Evolutionary conservation across 2,797 vertebrate genomes (phyloP), one percentile per base, ranked within the genome.

Genomic region (Paguma larvata): DNA sequence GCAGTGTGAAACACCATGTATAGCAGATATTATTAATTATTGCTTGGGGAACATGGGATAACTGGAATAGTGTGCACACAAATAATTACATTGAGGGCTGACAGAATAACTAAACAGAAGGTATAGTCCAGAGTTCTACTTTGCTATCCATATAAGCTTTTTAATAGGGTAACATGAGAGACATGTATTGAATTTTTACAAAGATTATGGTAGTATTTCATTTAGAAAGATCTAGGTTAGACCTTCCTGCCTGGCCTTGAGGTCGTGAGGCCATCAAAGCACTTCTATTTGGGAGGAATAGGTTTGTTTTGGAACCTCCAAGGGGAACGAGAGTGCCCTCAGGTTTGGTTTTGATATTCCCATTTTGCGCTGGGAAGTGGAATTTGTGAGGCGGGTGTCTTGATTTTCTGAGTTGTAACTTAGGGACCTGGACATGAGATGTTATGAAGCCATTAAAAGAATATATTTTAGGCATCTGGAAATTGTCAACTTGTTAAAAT

Each of bases 381-480:
- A 86, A 93, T 82, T 90, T 86, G 2, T 15, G 18, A 67, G 41
- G 13, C 14, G 83, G 56, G 18, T 75, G 27, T 89, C 63, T 67
- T 93, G 68, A 88, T 91, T 94, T 96, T 94, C 68, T 73, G 65
- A 95, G 32, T 73, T 95, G 73, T 91, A n/a, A 85, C 62, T 95
- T 93, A 21, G 13, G 27, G 85, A 94, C 25, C 63, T 89, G 21
- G 63, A 83, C 19, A 27, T 70, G 56, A 79, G 56, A 56, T 77
- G 70, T 96, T 65, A 84, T 80, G 75, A 92, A 21, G 14, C 18
- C 21, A 68, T 84, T 53, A 80, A 94, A 87, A 68, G 41, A 62
- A 91, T 73, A 73, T 65, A 93, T 95, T 93, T 91, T 88, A 51
- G 41, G 85, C 18, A 82, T 85, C 85, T 93, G 44, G 59, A 89